A percentile compares a stretch with the other conserved stretches of the same genome.
Evolutionary conservation across 1,140 invertebrate genomes (phyloP).

Genomic region (Aphaenogaster ashmeadi): DNA sequence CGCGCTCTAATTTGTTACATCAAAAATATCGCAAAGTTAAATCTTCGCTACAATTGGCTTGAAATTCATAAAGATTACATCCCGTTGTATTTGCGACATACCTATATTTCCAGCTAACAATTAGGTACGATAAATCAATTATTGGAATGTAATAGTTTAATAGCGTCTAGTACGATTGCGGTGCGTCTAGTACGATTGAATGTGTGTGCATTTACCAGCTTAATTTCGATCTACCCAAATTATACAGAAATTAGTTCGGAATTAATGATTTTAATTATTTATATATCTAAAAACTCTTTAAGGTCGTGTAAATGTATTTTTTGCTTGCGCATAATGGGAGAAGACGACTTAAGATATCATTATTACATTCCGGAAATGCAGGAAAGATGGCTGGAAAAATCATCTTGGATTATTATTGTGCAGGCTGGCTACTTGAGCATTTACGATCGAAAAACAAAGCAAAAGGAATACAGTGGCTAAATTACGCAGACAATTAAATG

Average conservation of each 20-base stretch:
- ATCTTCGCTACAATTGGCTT: slow-evolving; percentile 17
- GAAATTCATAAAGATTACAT: slow-evolving; percentile 42
- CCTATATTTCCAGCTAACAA: slow-evolving; percentile 36
- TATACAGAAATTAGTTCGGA: slow-evolving; percentile 33
- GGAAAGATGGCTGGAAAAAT: not conserved
- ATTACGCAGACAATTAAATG: slow-evolving; percentile 31
- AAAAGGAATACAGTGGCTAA: not conserved
- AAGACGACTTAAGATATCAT: not conserved
- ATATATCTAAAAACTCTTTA: not conserved
- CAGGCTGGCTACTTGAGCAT: not conserved
- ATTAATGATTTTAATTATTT: slow-evolving; percentile 27
- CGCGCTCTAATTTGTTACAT: slow-evolving; percentile 26
- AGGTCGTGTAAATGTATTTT: not conserved
- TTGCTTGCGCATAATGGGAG: not conserved
- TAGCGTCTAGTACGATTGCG: slow-evolving; percentile 17
- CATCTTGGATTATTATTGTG: not conserved
- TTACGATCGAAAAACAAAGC: slow-evolving; percentile 1
- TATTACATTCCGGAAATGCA: not conserved
- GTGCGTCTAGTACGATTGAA: not conserved
- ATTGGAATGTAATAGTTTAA: slow-evolving; percentile 55
- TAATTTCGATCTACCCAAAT: slow-evolving; percentile 41
- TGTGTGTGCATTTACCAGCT: not conserved
- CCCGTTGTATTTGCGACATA: not conserved
- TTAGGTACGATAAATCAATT: slow-evolving; percentile 60
- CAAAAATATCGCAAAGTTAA: slow-evolving; percentile 47